Evolutionary conservation across 2,888 invertebrate genomes (phyloP).

Genomic region (Choreutis nemorana): DNA sequence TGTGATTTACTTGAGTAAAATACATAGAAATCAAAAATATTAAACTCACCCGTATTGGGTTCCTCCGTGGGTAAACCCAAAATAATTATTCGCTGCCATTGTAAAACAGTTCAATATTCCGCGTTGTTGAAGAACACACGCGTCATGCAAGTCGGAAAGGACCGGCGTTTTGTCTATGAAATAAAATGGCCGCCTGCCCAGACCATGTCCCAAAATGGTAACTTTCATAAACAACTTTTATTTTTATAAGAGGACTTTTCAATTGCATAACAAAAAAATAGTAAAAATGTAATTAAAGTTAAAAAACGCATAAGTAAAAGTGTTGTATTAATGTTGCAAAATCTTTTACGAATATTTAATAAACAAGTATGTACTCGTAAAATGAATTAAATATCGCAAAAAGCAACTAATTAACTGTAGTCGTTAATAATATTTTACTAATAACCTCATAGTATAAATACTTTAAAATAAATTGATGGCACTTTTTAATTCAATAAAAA

Average conservation of each 20-base stretch:
- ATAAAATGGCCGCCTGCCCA: conserved; percentile 23
- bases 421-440: too few species aligned
- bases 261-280: too few species aligned
- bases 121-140: conserved; percentile 50
- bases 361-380: too few species aligned
- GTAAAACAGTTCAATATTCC: conserved; percentile 58
- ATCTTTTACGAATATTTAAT: too few species aligned
- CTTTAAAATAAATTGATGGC: too few species aligned
- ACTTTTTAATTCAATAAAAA: too few species aligned
- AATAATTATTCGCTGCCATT: conserved; percentile 94
- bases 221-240: background rate
- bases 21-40: conserved; percentile 13
- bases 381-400: too few species aligned
- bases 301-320: too few species aligned
- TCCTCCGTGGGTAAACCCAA: conserved; percentile 93
- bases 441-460: too few species aligned
- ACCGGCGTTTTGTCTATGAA: conserved; percentile 54
- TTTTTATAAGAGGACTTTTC: background rate
- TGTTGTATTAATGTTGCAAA: too few species aligned
- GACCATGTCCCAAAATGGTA: conserved; percentile 15
- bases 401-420: too few species aligned
- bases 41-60: conserved; percentile 87
- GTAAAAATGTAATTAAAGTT: too few species aligned
- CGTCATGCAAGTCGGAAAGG: conserved; percentile 45
- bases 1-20: conserved; percentile 1